Evolutionary conservation across 1,140 invertebrate species (phyloP).

Genomic region (Calliphora vicina): DNA sequence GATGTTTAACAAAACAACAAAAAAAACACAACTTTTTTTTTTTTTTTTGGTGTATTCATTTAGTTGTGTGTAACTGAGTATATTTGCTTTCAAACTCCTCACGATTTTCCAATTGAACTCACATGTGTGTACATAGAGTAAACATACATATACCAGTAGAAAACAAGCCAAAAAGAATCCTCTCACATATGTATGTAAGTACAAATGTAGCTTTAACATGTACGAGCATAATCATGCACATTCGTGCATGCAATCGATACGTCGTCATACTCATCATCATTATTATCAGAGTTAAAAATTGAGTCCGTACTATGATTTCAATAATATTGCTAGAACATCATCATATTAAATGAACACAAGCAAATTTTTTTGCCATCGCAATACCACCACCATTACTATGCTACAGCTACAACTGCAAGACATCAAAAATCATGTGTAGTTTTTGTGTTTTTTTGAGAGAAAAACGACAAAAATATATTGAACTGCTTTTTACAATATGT

Average conservation of each 20-base stretch:
- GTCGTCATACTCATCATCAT: constrained; percentile 51
- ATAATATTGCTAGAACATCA: not conserved
- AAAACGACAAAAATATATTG: not conserved
- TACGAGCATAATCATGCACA: constrained; percentile 46
- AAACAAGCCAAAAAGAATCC: not conserved
- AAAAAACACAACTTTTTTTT: constrained; percentile 9
- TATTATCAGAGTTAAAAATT: constrained; percentile 12
- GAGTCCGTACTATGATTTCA: not conserved
- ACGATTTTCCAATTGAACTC: constrained; percentile 64
- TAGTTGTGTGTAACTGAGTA: not conserved
- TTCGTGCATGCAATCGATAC: constrained; percentile 63
- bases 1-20: not conserved
- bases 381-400: too few species aligned
- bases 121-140: constrained; percentile 51
- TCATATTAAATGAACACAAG: not conserved
- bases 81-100: constrained; percentile 44
- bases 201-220: too few species aligned
- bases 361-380: not conserved
- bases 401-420: constrained; percentile 3
- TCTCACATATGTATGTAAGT: not conserved
- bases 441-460: not conserved
- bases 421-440: not conserved
- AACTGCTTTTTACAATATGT: not conserved
- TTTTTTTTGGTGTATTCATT: not conserved
- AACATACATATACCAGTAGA: not conserved